Percentiles rank a stretch among this genome's conserved stretches.
phyloP scores from a whole-genome alignment of 2,888 invertebrate species.

The Pterostichus madidus region DNA sequence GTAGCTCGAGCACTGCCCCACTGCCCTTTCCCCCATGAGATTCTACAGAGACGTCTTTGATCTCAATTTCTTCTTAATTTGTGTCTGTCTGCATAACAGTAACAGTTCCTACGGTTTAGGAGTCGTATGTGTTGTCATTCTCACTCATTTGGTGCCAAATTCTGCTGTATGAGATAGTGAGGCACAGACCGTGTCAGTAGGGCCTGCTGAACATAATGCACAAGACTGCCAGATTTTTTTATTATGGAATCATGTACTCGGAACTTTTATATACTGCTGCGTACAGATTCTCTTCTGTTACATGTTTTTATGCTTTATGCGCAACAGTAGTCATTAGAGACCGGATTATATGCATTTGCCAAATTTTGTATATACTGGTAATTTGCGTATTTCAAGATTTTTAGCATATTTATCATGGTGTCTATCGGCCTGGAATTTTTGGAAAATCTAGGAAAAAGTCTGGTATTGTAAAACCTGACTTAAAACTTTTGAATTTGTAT shows the following conservation, averaged over 20 bases:
- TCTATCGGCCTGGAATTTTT: no score
- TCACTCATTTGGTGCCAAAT: constrained; percentile 60
- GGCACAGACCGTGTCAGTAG: constrained; percentile 46
- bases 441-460: no score
- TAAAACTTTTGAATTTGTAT: no score
- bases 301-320: constrained; percentile 2
- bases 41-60: constrained; percentile 19
- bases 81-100: constrained; percentile 33
- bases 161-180: neutral
- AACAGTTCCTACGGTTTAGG: constrained; percentile 55
- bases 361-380: neutral
- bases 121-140: constrained; percentile 26
- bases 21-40: constrained; percentile 40
- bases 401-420: no score
- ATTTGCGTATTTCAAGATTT: no score
- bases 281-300: neutral
- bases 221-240: constrained; percentile 60
- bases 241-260: constrained; percentile 12
- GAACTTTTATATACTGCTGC: constrained; percentile 6
- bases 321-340: neutral
- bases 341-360: neutral
- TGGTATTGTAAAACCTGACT: no score
- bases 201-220: constrained; percentile 56
- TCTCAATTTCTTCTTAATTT: constrained; percentile 46
- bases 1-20: constrained; percentile 54